phyloP scores from a whole-genome alignment of 2,888 invertebrate species.

The Arenicola marina region DNA sequence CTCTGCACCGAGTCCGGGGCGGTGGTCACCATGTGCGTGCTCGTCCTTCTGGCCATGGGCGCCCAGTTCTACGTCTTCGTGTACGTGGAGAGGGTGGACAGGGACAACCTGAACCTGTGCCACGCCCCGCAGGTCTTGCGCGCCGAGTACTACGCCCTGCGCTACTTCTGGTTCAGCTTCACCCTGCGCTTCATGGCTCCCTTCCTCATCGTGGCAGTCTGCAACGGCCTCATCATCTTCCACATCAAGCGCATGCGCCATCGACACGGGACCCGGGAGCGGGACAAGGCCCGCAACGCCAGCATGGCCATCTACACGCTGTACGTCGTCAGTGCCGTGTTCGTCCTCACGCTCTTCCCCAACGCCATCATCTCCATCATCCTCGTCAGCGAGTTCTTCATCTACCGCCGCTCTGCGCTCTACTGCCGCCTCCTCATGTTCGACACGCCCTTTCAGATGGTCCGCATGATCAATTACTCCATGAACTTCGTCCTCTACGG shows the following conservation, averaged over 20 bases:
- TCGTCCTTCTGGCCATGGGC: constrained; percentile 8
- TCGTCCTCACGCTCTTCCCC: constrained; percentile 21
- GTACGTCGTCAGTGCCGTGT: constrained; percentile 20
- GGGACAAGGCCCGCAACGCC: not conserved
- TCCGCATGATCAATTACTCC: constrained; percentile 27
- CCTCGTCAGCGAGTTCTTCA: not conserved
- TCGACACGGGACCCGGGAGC: not conserved
- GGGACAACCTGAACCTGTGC: constrained; percentile 11
- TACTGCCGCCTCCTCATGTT: constrained; percentile 13
- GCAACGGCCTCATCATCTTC: constrained; percentile 24
- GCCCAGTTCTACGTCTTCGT: constrained; percentile 18
- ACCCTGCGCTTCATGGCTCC: constrained; percentile 19
- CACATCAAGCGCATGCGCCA: constrained; percentile 22
- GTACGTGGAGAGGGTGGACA: not conserved
- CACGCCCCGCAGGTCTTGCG: constrained; percentile 15
- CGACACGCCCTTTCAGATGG: constrained; percentile 20
- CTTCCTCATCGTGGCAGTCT: constrained; percentile 19
- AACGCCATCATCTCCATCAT: constrained; percentile 17
- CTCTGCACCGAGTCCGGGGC: constrained; percentile 22
- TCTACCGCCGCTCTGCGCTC: not conserved
- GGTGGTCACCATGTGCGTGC: constrained; percentile 5
- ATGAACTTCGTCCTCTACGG: constrained; percentile 26
- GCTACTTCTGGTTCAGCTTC: constrained; percentile 23
- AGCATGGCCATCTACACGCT: constrained; percentile 24
- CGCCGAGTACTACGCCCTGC: constrained; percentile 12